A percentile compares a stretch with the other conserved stretches of the same genome.
Conservation (phyloP, 2,888 invertebrate species). For the Trichacis sp. region DNA sequence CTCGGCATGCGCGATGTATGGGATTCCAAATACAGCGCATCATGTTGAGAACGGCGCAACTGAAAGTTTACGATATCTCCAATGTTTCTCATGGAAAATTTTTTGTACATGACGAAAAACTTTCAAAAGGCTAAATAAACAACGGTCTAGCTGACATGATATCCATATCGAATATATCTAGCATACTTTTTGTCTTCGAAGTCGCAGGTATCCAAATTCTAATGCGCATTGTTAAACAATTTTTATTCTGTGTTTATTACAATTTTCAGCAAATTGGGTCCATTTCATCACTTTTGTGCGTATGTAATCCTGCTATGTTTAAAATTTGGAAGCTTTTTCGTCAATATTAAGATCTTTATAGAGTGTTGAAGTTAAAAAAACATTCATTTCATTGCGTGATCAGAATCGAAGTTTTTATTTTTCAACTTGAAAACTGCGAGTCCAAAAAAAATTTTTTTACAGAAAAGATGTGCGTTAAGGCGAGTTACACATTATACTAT, state of each 20-base stretch:
- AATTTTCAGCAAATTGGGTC: background rate
- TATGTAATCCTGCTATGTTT: slow-evolving; percentile 1
- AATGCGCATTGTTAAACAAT: background rate
- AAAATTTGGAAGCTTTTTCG: background rate
- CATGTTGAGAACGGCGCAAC: too few species aligned
- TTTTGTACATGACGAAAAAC: too few species aligned
- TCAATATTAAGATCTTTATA: background rate
- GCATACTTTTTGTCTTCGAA: background rate
- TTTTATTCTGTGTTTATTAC: background rate
- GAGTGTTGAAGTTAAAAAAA: background rate
- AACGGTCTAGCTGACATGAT: background rate
- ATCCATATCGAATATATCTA: background rate
- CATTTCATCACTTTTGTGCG: background rate
- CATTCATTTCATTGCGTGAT: background rate
- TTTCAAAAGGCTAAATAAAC: background rate
- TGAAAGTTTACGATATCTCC: too few species aligned
- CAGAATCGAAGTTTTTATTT: background rate
- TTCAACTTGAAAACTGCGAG: background rate
- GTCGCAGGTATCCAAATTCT: background rate
- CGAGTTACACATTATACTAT: background rate
- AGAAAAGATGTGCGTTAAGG: background rate
- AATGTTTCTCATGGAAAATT: too few species aligned
- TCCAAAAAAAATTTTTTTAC: too few species aligned
- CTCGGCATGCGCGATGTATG: too few species aligned
- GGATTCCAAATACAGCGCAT: too few species aligned